Percentiles rank a stretch among this genome's conserved stretches.
phyloP scores from a whole-genome alignment of 2,888 invertebrate species.

The Arctia plantaginis region DNA sequence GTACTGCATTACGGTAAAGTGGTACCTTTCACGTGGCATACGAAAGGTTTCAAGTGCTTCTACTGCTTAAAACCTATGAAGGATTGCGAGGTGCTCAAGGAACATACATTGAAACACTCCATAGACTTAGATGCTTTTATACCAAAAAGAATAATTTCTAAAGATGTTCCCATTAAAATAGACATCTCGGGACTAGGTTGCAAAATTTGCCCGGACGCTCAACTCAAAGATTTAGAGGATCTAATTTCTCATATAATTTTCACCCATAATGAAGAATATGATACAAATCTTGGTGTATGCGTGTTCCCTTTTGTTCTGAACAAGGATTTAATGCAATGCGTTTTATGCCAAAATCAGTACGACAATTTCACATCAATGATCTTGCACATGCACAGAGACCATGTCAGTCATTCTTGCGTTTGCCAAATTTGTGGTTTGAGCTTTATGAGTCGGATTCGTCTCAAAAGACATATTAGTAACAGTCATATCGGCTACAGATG shows the following conservation, averaged over 20 bases:
- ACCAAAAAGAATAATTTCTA: slow-evolving; percentile 65
- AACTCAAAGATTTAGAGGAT: slow-evolving; percentile 59
- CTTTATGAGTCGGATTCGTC: slow-evolving; percentile 64
- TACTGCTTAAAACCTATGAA: slow-evolving; percentile 69
- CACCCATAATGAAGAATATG: slow-evolving; percentile 61
- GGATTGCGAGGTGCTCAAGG: slow-evolving; percentile 64
- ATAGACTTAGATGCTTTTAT: slow-evolving; percentile 63
- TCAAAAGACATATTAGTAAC: slow-evolving; percentile 68
- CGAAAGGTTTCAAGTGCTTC: slow-evolving; percentile 72
- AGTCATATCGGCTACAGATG: slow-evolving; percentile 66
- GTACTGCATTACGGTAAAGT: slow-evolving; percentile 70
- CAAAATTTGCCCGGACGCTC: slow-evolving; percentile 57
- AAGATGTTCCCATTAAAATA: slow-evolving; percentile 75
- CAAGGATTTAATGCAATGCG: slow-evolving; percentile 64
- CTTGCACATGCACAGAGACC: slow-evolving; percentile 73
- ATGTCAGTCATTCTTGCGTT: slow-evolving; percentile 66
- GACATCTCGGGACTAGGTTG: slow-evolving; percentile 67
- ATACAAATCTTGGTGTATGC: slow-evolving; percentile 58
- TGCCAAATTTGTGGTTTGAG: slow-evolving; percentile 74
- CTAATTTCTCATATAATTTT: slow-evolving; percentile 63
- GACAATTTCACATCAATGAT: slow-evolving; percentile 70
- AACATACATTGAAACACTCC: slow-evolving; percentile 63
- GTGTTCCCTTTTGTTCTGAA: slow-evolving; percentile 70
- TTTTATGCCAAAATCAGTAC: slow-evolving; percentile 61
- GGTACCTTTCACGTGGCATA: slow-evolving; percentile 73